These are phyloP conservation scores for Bubo scandiacus DNA, from an alignment of 2,113 vertebrate genomes.

Conservation along the genomic window DNA sequence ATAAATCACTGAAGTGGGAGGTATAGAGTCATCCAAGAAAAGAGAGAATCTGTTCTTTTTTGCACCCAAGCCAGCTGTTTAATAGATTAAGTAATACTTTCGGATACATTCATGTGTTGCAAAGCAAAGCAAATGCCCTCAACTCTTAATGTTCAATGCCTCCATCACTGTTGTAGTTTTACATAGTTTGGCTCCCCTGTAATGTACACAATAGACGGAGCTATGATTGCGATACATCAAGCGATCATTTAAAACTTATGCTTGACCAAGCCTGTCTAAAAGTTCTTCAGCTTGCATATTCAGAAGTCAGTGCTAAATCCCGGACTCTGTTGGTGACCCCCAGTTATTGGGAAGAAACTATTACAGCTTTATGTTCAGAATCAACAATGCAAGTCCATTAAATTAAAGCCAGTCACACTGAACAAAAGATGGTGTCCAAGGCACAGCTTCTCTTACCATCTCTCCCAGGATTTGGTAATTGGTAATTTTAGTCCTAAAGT, in stretches of 20 bases:
- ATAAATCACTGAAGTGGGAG: neutral
- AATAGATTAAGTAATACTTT: neutral
- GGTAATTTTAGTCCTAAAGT: neutral
- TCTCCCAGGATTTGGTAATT: neutral
- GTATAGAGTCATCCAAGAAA: neutral
- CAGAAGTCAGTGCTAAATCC: neutral
- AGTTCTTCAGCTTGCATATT: neutral
- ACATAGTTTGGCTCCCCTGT: neutral
- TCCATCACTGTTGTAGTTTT: neutral
- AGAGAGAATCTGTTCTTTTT: neutral
- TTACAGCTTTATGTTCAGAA: neutral
- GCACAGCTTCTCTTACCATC: neutral
- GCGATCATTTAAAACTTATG: neutral
- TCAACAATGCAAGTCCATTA: neutral
- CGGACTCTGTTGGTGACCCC: neutral
- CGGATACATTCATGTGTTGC: neutral
- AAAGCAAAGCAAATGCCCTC: neutral
- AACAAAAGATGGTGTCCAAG: neutral
- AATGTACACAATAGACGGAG: neutral
- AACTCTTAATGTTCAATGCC: neutral
- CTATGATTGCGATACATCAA: neutral
- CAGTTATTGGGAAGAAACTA: neutral
- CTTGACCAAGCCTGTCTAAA: neutral
- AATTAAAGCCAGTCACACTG: neutral
- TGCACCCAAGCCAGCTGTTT: neutral